A percentile compares a stretch with the other conserved stretches of the same genome.
Conservation (phyloP, 2,113 vertebrate species). For the Varanus komodoensis region DNA sequence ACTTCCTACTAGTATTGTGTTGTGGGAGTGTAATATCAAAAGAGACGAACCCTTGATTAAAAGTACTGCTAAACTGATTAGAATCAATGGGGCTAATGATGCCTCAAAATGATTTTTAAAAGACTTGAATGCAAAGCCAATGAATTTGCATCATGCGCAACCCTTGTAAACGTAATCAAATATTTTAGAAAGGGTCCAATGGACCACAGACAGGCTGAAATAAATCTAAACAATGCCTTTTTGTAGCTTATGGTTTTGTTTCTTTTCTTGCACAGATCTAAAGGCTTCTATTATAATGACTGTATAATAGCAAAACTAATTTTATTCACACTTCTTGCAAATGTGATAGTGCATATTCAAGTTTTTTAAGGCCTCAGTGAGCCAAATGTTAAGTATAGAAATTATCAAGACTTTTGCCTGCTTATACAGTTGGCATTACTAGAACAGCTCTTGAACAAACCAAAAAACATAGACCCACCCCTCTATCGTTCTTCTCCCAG, state of each 20-base stretch:
- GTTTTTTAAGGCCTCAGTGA: neutral
- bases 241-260: neutral
- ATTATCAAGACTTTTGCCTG: neutral
- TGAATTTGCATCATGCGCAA: neutral
- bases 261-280: neutral
- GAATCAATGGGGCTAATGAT: constrained; percentile 11
- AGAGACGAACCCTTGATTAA: neutral
- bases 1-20: neutral
- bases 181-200: neutral
- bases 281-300: neutral
- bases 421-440: too few species aligned
- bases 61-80: constrained; percentile 2
- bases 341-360: neutral
- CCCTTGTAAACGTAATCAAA: constrained; percentile 23
- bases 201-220: neutral
- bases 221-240: neutral
- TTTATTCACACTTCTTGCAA: neutral
- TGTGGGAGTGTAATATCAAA: neutral
- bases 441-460: neutral
- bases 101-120: neutral
- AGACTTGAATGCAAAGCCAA: constrained; percentile 36
- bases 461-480: neutral
- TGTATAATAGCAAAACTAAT: neutral
- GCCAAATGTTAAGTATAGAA: neutral
- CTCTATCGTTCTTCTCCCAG: neutral